Evolutionary conservation across 1,140 invertebrate species (phyloP).

Genomic region (Zaprionus kolodkinae): DNA sequence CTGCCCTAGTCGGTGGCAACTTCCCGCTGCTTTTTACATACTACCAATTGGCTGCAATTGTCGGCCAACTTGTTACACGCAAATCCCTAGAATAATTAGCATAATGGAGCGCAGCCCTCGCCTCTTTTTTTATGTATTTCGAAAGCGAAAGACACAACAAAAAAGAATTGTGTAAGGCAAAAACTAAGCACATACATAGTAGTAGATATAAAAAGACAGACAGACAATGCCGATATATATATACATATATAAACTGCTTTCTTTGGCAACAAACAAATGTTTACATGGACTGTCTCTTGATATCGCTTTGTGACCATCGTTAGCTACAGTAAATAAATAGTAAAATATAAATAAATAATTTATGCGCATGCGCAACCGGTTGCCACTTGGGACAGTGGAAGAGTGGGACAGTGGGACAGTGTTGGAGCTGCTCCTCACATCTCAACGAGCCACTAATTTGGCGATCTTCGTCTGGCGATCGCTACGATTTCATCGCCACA

Average conservation of each 20-base stretch:
- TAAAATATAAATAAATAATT: constrained; percentile 42
- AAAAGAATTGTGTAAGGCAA: constrained; percentile 35
- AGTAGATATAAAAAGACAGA: neutral
- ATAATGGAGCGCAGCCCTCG: constrained; percentile 15
- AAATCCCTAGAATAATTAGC: constrained; percentile 35
- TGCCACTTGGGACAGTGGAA: constrained; percentile 6
- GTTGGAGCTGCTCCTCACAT: constrained; percentile 33
- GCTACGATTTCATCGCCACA: constrained; percentile 29
- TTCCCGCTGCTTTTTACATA: neutral
- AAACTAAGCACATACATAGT: constrained; percentile 11
- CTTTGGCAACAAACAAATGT: constrained; percentile 57
- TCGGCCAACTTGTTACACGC: neutral
- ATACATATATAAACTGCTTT: constrained; percentile 44
- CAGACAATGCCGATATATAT: neutral
- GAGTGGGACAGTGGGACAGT: constrained; percentile 14
- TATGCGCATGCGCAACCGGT: constrained; percentile 50
- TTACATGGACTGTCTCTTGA: constrained; percentile 36
- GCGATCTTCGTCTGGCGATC: constrained; percentile 28
- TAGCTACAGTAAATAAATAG: constrained; percentile 46
- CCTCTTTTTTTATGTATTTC: constrained; percentile 27
- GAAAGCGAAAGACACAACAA: constrained; percentile 43
- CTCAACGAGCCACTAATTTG: constrained; percentile 61
- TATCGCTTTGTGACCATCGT: constrained; percentile 30
- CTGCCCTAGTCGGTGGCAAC: neutral
- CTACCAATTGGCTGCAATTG: neutral